Conservation (phyloP, 2,113 vertebrate species). For the Cacatua alba region DNA sequence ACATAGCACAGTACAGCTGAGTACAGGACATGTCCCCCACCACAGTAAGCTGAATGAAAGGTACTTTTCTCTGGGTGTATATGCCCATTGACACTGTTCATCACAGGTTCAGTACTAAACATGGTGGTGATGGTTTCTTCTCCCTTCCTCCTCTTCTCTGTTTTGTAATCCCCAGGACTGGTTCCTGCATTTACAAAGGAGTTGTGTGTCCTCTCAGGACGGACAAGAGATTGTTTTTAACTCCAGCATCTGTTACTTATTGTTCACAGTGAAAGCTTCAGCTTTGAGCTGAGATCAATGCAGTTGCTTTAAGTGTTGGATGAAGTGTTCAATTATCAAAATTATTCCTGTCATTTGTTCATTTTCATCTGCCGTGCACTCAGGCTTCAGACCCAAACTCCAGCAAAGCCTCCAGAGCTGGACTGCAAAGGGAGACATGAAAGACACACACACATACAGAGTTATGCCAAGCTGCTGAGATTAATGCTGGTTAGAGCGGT, state of each 20-base stretch:
- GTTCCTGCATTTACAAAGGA: not conserved
- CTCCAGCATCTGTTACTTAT: not conserved
- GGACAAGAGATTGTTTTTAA: not conserved
- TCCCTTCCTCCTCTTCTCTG: not conserved
- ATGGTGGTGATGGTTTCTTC: not conserved
- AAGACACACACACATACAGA: not conserved
- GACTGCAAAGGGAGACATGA: not conserved
- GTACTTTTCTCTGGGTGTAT: not conserved
- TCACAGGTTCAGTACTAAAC: not conserved
- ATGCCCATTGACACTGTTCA: not conserved
- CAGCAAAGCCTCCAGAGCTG: not conserved
- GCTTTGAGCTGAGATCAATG: conserved; percentile 6
- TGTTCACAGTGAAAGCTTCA: not conserved
- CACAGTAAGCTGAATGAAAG: not conserved
- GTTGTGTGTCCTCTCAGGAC: not conserved
- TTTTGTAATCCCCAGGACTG: not conserved
- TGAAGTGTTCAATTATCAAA: not conserved
- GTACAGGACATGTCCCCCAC: not conserved
- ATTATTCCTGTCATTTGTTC: not conserved
- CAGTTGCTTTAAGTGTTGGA: not conserved
- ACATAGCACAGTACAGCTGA: not conserved
- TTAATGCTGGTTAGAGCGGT: not conserved
- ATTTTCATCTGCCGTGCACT: accelerated
- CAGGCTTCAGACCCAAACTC: not conserved
- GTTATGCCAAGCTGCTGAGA: not conserved